A percentile compares a stretch with the other conserved stretches of the same genome.
phyloP scores from a whole-genome alignment of 1,140 invertebrate genomes.

The Notospermus geniculatus region DNA sequence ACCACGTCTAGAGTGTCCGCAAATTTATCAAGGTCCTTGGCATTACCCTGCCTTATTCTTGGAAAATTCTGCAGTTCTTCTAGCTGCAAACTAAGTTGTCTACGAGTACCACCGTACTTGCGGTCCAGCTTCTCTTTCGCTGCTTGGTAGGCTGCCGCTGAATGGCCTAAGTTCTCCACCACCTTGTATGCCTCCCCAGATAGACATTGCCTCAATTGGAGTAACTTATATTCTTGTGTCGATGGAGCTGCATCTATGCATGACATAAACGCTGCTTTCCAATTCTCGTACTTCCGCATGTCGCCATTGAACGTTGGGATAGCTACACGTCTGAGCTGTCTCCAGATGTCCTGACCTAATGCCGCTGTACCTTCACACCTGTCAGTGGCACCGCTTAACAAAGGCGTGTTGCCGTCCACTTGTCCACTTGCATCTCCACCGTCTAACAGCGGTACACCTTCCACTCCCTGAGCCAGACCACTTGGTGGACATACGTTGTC shows the following conservation, averaged over 20 bases:
- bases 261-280: slow-evolving; percentile 22
- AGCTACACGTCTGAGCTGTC: slow-evolving; percentile 14
- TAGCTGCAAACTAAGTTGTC: background rate
- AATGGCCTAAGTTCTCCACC: slow-evolving; percentile 16
- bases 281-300: slow-evolving; percentile 17
- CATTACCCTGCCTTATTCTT: slow-evolving; percentile 1
- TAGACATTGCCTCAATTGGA: slow-evolving; percentile 19
- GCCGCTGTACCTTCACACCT: too few species aligned
- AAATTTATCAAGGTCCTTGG: background rate
- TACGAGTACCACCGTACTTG: slow-evolving; percentile 4
- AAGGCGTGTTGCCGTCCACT: too few species aligned
- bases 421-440: too few species aligned
- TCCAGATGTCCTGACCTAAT: slow-evolving; percentile 9
- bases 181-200: slow-evolving; percentile 13
- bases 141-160: slow-evolving; percentile 13
- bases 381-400: too few species aligned
- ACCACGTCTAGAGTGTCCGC: background rate
- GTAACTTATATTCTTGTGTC: slow-evolving; percentile 20
- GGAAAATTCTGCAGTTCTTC: slow-evolving; percentile 19
- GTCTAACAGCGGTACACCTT: too few species aligned
- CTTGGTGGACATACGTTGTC: too few species aligned
- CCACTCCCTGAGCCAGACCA: too few species aligned
- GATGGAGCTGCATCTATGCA: slow-evolving; percentile 16
- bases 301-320: slow-evolving; percentile 21
- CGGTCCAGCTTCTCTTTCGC: slow-evolving; percentile 15